Percentiles rank a stretch among this genome's conserved stretches.
Evolutionary conservation across 2,888 invertebrate species (phyloP).

Genomic region (Drosophila formosana): DNA sequence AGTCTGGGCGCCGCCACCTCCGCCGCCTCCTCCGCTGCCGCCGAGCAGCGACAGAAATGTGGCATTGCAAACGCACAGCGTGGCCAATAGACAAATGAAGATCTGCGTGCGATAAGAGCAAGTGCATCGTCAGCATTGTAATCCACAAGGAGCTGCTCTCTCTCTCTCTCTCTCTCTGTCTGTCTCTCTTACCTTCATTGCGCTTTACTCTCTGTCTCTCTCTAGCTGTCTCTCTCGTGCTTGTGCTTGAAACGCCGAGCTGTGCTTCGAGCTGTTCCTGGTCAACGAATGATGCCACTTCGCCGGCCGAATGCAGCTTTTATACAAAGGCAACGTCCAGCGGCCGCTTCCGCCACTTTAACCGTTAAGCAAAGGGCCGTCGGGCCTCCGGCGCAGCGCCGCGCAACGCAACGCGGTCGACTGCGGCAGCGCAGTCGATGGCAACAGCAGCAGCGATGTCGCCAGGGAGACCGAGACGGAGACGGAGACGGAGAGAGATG

Average conservation of each 20-base stretch:
- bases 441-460: conserved; percentile 3
- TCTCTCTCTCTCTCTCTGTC: too few relatives aligned
- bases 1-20: conserved; percentile 36
- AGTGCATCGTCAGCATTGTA: conserved; percentile 25
- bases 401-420: conserved; percentile 24
- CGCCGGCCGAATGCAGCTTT: conserved; percentile 64
- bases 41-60: conserved; percentile 73
- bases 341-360: conserved; percentile 28
- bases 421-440: conserved; percentile 8
- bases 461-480: background rate
- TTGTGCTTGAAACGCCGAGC: conserved; percentile 18
- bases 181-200: conserved; percentile 2
- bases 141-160: conserved; percentile 16
- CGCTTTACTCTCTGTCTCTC: conserved; percentile 29
- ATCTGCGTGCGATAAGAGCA: conserved; percentile 48
- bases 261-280: conserved; percentile 60
- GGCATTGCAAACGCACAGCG: conserved; percentile 70
- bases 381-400: conserved; percentile 25
- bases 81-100: conserved; percentile 76
- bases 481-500: conserved; percentile 6
- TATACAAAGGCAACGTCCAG: conserved; percentile 60
- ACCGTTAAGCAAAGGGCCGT: conserved; percentile 63
- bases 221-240: conserved; percentile 7
- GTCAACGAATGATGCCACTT: conserved; percentile 73
- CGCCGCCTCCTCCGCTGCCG: conserved; percentile 51